Conservation (phyloP, 1,140 invertebrate genomes). For the Drosophila pseudoobscura region DNA sequence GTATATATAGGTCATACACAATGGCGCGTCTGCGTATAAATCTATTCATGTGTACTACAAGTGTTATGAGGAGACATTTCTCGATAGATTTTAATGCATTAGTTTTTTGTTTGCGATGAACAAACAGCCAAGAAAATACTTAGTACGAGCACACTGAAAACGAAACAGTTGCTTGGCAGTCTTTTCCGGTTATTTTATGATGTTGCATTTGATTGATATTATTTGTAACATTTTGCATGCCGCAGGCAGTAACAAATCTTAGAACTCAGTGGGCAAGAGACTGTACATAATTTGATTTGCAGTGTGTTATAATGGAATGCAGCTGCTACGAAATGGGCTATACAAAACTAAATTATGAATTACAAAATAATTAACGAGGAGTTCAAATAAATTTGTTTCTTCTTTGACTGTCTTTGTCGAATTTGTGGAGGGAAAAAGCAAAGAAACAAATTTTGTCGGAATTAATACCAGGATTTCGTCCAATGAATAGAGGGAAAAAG, state of each 20-base stretch:
- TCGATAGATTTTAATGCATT: slow-evolving; percentile 21
- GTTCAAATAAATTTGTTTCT: slow-evolving; percentile 13
- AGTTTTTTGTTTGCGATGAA: slow-evolving; percentile 27
- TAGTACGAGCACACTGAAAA: slow-evolving; percentile 27
- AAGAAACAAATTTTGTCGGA: slow-evolving; percentile 11
- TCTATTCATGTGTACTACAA: slow-evolving; percentile 35
- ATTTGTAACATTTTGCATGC: slow-evolving; percentile 56
- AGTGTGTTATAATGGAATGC: slow-evolving; percentile 40
- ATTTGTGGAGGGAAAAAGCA: slow-evolving; percentile 28
- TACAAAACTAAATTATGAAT: slow-evolving; percentile 27
- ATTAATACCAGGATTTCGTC: slow-evolving; percentile 34
- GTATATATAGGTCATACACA: slow-evolving; percentile 1
- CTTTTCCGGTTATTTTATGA: slow-evolving; percentile 22
- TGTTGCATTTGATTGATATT: slow-evolving; percentile 33
- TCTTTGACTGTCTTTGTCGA: slow-evolving; percentile 32
- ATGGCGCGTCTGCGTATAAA: slow-evolving; percentile 2
- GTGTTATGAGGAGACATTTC: slow-evolving; percentile 22
- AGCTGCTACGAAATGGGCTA: slow-evolving; percentile 49
- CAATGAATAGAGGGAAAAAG: slow-evolving; percentile 7
- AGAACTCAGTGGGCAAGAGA: slow-evolving; percentile 61
- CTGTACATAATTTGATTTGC: slow-evolving; percentile 54
- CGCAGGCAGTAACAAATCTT: slow-evolving; percentile 68
- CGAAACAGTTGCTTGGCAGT: slow-evolving; percentile 12
- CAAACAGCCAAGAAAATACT: slow-evolving; percentile 59
- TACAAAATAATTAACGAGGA: slow-evolving; percentile 20